Evolutionary conservation across 64 coral and sea anemone species (phyloP).

Genomic region (Porites lutea): DNA sequence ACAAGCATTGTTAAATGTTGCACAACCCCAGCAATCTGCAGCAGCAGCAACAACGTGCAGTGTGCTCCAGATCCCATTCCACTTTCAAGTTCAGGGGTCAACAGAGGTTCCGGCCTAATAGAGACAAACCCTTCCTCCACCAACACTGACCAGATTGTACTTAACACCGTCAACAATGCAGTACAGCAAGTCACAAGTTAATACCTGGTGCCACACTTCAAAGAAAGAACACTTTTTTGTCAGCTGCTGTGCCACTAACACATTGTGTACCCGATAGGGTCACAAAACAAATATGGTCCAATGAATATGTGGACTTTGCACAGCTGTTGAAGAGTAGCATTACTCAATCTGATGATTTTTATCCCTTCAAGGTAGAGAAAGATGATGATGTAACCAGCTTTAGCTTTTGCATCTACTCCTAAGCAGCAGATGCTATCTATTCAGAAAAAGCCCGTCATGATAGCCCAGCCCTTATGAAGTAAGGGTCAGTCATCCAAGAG

Average conservation of each 20-base stretch:
- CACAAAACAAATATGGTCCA: constrained; percentile 40
- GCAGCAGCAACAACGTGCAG: too few species aligned
- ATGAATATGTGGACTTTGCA: constrained; percentile 54
- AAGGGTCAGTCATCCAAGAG: constrained; percentile 23
- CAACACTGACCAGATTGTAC: neutral
- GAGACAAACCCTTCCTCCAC: neutral
- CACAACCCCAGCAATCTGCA: neutral
- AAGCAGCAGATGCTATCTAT: too few species aligned
- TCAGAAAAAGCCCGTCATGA: neutral
- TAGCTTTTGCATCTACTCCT: too few species aligned
- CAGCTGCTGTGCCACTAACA: constrained; percentile 13
- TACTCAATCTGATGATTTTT: too few species aligned
- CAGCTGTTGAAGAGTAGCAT: neutral
- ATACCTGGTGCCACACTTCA: neutral
- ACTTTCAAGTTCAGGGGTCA: too few species aligned
- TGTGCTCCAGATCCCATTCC: too few species aligned
- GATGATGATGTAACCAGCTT: neutral
- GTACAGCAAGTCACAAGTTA: constrained; percentile 4
- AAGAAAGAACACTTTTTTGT: neutral
- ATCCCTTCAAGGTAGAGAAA: too few species aligned
- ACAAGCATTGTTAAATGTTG: neutral
- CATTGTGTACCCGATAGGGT: constrained; percentile 1
- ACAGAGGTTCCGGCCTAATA: neutral
- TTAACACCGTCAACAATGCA: neutral
- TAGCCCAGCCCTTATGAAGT: constrained; percentile 36